Conservation (phyloP, 2,888 invertebrate genomes). For the Erebia aethiops region DNA sequence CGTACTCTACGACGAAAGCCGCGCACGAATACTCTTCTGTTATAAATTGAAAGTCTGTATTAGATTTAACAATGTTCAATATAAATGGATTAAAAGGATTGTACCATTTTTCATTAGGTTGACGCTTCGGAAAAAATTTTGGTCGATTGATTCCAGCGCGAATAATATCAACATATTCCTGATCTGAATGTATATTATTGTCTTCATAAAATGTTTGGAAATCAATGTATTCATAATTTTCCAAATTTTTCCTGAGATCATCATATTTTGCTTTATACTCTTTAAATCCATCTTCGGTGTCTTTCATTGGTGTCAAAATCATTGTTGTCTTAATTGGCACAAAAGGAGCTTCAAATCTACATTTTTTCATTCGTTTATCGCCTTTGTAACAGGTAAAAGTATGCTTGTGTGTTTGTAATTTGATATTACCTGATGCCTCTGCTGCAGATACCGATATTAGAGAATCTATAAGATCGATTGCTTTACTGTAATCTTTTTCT, state of each 20-base stretch:
- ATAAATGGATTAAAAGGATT: slow-evolving; percentile 58
- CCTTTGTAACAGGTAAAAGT: slow-evolving; percentile 49
- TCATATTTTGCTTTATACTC: slow-evolving; percentile 33
- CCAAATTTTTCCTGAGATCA: slow-evolving; percentile 42
- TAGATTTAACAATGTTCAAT: slow-evolving; percentile 48
- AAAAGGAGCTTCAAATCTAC: slow-evolving; percentile 53
- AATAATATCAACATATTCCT: slow-evolving; percentile 43
- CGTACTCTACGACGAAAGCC: slow-evolving; percentile 57
- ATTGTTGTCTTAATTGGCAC: slow-evolving; percentile 46
- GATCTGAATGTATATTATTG: slow-evolving; percentile 48
- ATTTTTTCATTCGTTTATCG: slow-evolving; percentile 46
- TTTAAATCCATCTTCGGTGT: slow-evolving; percentile 35
- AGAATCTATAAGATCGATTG: slow-evolving; percentile 37
- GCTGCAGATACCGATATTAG: slow-evolving; percentile 41
- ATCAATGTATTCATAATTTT: slow-evolving; percentile 43
- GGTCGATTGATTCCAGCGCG: slow-evolving; percentile 49
- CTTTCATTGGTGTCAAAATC: slow-evolving; percentile 47
- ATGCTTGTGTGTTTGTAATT: slow-evolving; percentile 49
- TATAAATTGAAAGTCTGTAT: slow-evolving; percentile 57
- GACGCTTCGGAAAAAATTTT: slow-evolving; percentile 47
- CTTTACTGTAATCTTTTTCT: slow-evolving; percentile 29
- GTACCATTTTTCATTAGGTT: slow-evolving; percentile 51
- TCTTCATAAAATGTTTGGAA: slow-evolving; percentile 43
- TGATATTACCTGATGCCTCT: slow-evolving; percentile 50
- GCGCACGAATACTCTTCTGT: slow-evolving; percentile 47